Evolutionary conservation across 2,888 invertebrate genomes (phyloP).

Genomic region (Cephonodes hylas): DNA sequence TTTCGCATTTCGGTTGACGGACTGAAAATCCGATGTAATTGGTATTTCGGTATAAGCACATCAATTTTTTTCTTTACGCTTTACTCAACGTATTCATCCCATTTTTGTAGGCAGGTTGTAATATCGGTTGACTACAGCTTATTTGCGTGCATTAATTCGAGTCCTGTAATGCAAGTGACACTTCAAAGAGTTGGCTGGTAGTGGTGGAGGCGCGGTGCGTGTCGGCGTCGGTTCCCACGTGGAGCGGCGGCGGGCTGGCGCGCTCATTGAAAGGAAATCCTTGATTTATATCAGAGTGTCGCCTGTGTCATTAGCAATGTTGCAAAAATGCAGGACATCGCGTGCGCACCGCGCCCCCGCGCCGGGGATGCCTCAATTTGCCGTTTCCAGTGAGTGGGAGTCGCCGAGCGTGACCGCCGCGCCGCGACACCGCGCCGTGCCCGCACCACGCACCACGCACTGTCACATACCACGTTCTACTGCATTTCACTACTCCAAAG

Average conservation of each 20-base stretch:
- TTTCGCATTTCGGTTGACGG: no score
- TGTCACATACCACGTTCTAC: background rate
- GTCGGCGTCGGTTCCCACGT: background rate
- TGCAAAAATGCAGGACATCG: slow-evolving; percentile 13
- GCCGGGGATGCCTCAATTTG: slow-evolving; percentile 23
- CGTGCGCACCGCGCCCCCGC: slow-evolving; percentile 13
- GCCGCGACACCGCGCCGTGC: background rate
- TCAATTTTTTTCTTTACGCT: no score
- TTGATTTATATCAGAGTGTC: slow-evolving; percentile 29
- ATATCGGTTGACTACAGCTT: no score
- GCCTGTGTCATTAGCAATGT: slow-evolving; percentile 19
- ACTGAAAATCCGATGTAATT: no score
- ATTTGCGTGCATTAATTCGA: no score
- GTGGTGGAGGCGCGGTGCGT: background rate
- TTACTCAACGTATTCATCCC: no score
- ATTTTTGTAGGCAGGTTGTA: no score
- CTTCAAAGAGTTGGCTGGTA: no score
- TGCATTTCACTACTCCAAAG: background rate
- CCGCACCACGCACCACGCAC: background rate
- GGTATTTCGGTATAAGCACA: no score
- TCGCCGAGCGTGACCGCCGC: slow-evolving; percentile 9
- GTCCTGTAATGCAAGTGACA: no score
- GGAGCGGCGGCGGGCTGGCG: slow-evolving; percentile 6
- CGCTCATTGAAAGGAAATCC: slow-evolving; percentile 30
- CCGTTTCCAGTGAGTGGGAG: slow-evolving; percentile 32